phyloP scores from a whole-genome alignment of 2,888 invertebrate species.

The Incurvaria masculella region DNA sequence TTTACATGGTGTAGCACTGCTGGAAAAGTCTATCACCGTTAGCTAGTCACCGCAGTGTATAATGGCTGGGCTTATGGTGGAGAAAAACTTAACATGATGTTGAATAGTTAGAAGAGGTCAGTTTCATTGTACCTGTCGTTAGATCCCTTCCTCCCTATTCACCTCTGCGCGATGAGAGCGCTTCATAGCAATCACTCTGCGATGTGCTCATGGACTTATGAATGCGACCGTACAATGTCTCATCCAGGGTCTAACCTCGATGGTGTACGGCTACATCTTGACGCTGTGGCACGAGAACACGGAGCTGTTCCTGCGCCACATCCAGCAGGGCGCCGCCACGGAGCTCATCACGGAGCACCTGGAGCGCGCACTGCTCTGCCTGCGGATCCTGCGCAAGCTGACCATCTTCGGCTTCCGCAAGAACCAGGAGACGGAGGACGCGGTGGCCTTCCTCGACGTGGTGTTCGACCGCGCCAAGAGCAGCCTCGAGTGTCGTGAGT shows the following conservation, averaged over 20 bases:
- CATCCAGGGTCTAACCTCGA: conserved; percentile 68
- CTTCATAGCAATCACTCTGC: no score
- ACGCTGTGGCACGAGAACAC: conserved; percentile 79
- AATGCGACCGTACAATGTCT: no score
- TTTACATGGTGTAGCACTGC: no score
- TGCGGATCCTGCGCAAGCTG: conserved; percentile 80
- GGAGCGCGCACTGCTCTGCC: conserved; percentile 76
- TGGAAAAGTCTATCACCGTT: no score
- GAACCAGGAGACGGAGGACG: conserved; percentile 70
- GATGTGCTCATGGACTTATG: no score
- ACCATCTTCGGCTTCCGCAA: conserved; percentile 79
- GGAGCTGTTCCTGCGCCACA: conserved; percentile 62
- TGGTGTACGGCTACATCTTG: conserved; percentile 71
- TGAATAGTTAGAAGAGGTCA: no score
- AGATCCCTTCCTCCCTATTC: neutral
- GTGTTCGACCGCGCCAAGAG: conserved; percentile 76
- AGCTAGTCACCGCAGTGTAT: no score
- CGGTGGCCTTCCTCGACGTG: conserved; percentile 73
- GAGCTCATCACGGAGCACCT: conserved; percentile 64
- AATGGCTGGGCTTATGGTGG: no score
- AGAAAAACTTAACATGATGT: no score
- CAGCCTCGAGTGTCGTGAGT: conserved; percentile 80
- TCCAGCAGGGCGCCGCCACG: conserved; percentile 57
- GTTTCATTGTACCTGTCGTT: neutral
- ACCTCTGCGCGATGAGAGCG: no score